Evolutionary conservation across 2,888 invertebrate species (phyloP).

Genomic region (Crocallis elinguaria): DNA sequence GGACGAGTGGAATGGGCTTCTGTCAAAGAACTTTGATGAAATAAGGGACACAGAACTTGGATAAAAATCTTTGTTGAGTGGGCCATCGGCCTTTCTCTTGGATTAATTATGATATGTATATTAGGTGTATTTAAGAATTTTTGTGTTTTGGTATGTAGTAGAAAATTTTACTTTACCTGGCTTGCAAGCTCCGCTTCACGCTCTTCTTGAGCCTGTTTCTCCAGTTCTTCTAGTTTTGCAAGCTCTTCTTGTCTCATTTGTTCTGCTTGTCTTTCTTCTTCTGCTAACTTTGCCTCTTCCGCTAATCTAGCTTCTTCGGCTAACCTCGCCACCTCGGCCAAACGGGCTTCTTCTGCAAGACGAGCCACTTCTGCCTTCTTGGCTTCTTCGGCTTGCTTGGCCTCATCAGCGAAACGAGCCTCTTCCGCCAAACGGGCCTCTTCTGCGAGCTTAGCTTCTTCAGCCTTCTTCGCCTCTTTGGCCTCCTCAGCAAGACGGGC

Average conservation of each 20-base stretch:
- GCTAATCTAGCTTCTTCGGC: slow-evolving; percentile 66
- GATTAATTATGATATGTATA: too few relatives aligned
- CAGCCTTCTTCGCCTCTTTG: slow-evolving; percentile 73
- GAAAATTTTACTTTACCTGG: slow-evolving; percentile 66
- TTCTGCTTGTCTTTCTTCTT: slow-evolving; percentile 72
- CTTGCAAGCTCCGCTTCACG: slow-evolving; percentile 88
- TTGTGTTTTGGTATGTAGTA: neutral
- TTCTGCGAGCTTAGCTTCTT: slow-evolving; percentile 68
- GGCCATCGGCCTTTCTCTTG: too few relatives aligned
- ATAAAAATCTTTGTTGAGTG: too few relatives aligned
- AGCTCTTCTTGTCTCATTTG: slow-evolving; percentile 84
- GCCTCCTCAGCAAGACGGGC: slow-evolving; percentile 76
- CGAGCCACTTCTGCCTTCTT: slow-evolving; percentile 77
- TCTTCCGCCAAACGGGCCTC: slow-evolving; percentile 61
- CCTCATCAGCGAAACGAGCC: slow-evolving; percentile 70
- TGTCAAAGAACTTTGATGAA: too few relatives aligned
- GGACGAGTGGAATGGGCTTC: too few relatives aligned
- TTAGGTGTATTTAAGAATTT: neutral
- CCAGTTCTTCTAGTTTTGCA: slow-evolving; percentile 84
- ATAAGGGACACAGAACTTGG: too few relatives aligned
- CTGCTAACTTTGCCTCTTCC: slow-evolving; percentile 61
- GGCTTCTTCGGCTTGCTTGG: slow-evolving; percentile 74
- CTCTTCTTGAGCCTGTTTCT: slow-evolving; percentile 86
- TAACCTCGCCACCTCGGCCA: slow-evolving; percentile 70
- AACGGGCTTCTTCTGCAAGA: slow-evolving; percentile 73